Evolutionary conservation across 1,140 invertebrate species (phyloP), one percentile per base, ranked within the genome.

Genomic region (Mercenaria mercenaria): DNA sequence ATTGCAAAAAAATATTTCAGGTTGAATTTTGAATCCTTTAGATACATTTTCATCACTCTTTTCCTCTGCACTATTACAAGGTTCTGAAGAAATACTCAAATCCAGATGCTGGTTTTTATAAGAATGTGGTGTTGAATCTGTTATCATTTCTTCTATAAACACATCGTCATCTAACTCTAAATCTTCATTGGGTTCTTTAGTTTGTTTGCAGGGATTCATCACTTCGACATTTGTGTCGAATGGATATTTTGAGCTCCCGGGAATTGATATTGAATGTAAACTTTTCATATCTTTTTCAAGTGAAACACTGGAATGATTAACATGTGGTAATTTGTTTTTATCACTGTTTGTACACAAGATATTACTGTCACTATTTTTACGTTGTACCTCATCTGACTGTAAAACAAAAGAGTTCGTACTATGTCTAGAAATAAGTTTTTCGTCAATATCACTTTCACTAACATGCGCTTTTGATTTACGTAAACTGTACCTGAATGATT

Each of bases 401-500:
- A 67, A 3, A 1, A n/a, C 32, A 32, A 67, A 67, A 15, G 26
- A 11, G 23, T 41, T n/a, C 1, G 72, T 2, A 43, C 41, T 76
- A 3, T 41, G 29, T 43, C 6, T 23, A 26, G 29, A 39, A 4
- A 23, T 29, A 13, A n/a, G 10, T 41, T 23, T 47, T 52, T 47
- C 43, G 29, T 64, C 56, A 29, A 82, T 13, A 67, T 43, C 80
- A 26, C 32, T 82, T 3, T 82, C 80, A 67, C 80, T 82, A 0
- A 39, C 29, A 29, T 64, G 56, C 26, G 56, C 10, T 37, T 82
- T 59, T 64, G 52, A 15, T 41, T 64, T 59, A 0, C 39, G 20
- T n/a, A 82, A 26, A 67, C 32, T 61, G 50, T 85, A 74, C 37
- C 43, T 72, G 20, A 85, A 85, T 23, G 83, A 72, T 29, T 85